These are phyloP conservation scores for Isichthys henryi DNA, from an alignment of 2,113 vertebrate genomes.

Conservation along the genomic window DNA sequence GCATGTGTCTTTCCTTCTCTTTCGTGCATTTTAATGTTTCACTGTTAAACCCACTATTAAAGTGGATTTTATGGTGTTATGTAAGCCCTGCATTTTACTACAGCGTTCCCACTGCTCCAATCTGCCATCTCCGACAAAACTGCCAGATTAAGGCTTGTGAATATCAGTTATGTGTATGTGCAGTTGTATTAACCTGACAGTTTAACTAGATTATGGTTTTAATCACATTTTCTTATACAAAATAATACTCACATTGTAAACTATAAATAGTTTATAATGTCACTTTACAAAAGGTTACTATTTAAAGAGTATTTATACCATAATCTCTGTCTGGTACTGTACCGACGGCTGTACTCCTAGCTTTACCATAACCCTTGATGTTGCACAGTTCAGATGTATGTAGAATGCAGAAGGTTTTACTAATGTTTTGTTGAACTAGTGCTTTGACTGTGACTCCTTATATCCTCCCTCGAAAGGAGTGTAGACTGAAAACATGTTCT, in stretches of 20 bases:
- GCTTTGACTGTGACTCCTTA: background rate
- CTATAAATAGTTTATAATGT: background rate
- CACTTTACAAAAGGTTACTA: background rate
- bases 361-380: background rate
- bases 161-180: background rate
- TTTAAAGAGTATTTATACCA: background rate
- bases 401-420: background rate
- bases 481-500: background rate
- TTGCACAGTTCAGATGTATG: background rate
- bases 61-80: background rate
- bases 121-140: background rate
- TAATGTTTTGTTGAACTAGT: background rate
- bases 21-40: background rate
- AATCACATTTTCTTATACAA: background rate
- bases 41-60: background rate
- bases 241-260: background rate
- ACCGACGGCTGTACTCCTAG: background rate
- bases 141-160: background rate
- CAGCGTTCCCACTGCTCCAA: background rate
- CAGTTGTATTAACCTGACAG: background rate
- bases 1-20: background rate
- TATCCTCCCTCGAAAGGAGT: background rate
- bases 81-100: background rate
- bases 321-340: background rate
- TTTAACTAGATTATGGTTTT: background rate